phyloP scores from a whole-genome alignment of 2,113 vertebrate species.

The Panthera uncia region DNA sequence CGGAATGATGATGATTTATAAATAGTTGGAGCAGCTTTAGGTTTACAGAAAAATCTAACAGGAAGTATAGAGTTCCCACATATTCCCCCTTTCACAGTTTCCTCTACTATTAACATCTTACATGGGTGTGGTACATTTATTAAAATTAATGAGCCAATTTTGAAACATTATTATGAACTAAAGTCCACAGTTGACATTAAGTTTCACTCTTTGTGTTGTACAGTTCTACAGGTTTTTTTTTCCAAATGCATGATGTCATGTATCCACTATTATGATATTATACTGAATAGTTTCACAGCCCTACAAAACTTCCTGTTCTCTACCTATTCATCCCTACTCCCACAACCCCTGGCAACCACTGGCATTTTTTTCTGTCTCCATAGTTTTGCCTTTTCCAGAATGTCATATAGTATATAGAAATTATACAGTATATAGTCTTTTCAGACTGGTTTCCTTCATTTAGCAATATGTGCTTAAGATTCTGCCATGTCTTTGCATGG shows the following conservation, averaged over 20 bases:
- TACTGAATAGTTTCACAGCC: background rate
- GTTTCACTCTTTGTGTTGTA: background rate
- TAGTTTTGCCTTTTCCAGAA: background rate
- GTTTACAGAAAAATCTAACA: background rate
- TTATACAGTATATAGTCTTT: background rate
- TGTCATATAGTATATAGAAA: background rate
- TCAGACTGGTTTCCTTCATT: background rate
- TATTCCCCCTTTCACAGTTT: background rate
- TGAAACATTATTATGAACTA: background rate
- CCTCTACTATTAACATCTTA: background rate
- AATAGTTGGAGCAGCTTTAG: background rate
- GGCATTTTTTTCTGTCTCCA: background rate
- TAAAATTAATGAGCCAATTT: background rate
- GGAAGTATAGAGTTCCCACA: background rate
- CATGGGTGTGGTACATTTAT: background rate
- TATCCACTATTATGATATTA: background rate
- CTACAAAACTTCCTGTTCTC: background rate
- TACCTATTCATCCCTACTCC: background rate
- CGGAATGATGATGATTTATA: background rate
- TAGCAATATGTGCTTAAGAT: background rate
- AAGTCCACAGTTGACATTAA: background rate
- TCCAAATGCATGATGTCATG: background rate
- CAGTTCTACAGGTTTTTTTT: background rate
- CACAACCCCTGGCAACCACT: background rate
- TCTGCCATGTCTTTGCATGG: background rate